Percentiles rank a stretch among this genome's conserved stretches.
Evolutionary conservation across 1,140 invertebrate species (phyloP).

Genomic region (Philotrypesis tridentata): DNA sequence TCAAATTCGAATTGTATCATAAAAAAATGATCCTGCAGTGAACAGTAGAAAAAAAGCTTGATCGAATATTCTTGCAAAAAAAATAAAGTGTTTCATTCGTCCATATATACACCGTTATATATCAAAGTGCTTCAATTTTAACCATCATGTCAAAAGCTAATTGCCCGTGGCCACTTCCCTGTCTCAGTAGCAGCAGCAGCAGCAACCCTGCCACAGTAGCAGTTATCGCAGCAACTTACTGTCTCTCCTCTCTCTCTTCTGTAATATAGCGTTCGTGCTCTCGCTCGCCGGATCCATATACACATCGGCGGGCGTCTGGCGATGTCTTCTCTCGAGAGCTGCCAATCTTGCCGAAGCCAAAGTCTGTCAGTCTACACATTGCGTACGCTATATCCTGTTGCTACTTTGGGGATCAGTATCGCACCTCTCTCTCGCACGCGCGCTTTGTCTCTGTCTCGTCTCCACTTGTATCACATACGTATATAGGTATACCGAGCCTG

Average conservation of each 20-base stretch:
- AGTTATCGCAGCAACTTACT: neutral
- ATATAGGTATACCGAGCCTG: neutral
- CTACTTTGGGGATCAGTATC: constrained; percentile 59
- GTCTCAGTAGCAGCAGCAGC: constrained; percentile 1
- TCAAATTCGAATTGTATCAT: too few relatives aligned
- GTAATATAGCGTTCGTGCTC: neutral
- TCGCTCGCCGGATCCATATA: neutral
- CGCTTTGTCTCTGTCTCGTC: neutral
- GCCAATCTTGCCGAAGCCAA: constrained; percentile 59
- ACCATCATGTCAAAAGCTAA: constrained; percentile 37
- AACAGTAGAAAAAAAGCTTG: too few relatives aligned
- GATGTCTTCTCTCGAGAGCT: constrained; percentile 64
- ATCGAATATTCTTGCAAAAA: too few relatives aligned
- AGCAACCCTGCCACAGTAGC: neutral
- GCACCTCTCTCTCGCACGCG: neutral
- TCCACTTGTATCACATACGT: too few relatives aligned
- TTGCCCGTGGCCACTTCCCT: constrained; percentile 37
- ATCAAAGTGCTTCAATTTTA: constrained; percentile 42
- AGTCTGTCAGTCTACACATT: constrained; percentile 1
- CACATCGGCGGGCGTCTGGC: constrained; percentile 38
- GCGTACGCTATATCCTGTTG: constrained; percentile 18
- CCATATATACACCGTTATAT: neutral
- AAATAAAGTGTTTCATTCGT: too few relatives aligned
- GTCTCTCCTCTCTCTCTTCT: neutral
- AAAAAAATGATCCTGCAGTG: too few relatives aligned